Percentiles rank a stretch among this genome's conserved stretches.
Conservation (phyloP, 2,113 vertebrate species). For the Tretioscincus oriximinensis region DNA sequence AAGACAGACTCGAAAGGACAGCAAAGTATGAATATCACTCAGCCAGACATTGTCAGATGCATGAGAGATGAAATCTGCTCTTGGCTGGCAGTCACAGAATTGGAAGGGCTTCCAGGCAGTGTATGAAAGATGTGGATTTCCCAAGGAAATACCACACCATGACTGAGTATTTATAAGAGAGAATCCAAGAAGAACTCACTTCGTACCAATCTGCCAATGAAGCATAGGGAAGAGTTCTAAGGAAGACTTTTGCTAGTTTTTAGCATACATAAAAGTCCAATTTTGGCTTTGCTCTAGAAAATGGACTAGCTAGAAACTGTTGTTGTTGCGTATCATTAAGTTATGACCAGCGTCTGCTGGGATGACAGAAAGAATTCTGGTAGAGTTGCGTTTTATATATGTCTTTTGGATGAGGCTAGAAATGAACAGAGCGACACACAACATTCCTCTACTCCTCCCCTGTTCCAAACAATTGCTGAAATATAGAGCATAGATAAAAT, state of each 20-base stretch:
- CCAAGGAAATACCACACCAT: background rate
- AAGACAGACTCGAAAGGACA: conserved; percentile 26
- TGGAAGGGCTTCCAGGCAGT: conserved; percentile 18
- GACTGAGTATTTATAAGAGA: background rate
- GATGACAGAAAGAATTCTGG: background rate
- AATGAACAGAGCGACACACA: background rate
- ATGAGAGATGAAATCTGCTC: background rate
- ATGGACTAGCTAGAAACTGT: background rate
- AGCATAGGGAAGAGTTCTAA: background rate
- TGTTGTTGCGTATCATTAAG: background rate
- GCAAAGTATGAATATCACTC: background rate
- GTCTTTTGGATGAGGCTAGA: background rate
- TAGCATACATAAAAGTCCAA: rapidly evolving
- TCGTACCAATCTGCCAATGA: background rate
- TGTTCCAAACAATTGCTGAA: background rate
- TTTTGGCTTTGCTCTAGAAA: background rate
- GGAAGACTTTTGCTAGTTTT: background rate
- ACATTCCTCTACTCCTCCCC: no score
- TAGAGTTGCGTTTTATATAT: background rate
- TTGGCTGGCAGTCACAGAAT: conserved; percentile 27
- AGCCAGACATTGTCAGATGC: background rate
- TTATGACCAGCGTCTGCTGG: background rate
- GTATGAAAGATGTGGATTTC: background rate
- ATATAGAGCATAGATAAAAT: background rate
- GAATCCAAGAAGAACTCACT: background rate